Conservation (phyloP, 1,140 invertebrate genomes). For the Carposina sasakii region DNA sequence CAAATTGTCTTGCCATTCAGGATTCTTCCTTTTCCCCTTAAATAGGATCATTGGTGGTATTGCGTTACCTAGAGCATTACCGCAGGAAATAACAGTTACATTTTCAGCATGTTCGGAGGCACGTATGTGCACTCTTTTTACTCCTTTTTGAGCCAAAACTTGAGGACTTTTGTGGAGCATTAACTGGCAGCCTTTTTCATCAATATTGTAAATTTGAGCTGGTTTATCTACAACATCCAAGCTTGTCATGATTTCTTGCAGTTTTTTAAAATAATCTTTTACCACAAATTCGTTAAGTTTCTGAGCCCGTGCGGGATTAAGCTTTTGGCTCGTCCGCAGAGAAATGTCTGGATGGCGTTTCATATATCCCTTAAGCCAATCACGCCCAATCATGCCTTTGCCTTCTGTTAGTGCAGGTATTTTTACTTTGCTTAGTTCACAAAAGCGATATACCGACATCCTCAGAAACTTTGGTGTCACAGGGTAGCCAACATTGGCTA, state of each 20-base stretch:
- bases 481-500: too few species aligned
- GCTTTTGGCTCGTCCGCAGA: conserved; percentile 20
- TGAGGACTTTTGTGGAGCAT: conserved; percentile 31
- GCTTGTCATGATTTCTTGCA: conserved; percentile 17
- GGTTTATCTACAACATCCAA: conserved; percentile 26
- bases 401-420: too few species aligned
- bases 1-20: conserved; percentile 59
- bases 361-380: conserved; percentile 9
- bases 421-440: too few species aligned
- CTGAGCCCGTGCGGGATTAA: conserved; percentile 28
- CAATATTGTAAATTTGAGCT: conserved; percentile 41
- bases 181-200: conserved; percentile 38
- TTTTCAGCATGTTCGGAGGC: conserved; percentile 42
- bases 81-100: conserved; percentile 44
- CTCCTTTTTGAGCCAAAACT: conserved; percentile 33
- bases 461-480: too few species aligned
- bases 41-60: conserved; percentile 50
- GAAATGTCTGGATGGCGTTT: conserved; percentile 15
- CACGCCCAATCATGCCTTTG: too few species aligned
- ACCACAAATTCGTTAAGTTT: conserved; percentile 33
- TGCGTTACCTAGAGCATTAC: conserved; percentile 38
- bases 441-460: too few species aligned
- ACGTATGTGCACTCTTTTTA: conserved; percentile 35
- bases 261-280: conserved; percentile 23
- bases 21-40: conserved; percentile 14